Evolutionary conservation across 2,113 vertebrate species (phyloP).

Genomic region (Himantopus leucocephalus): DNA sequence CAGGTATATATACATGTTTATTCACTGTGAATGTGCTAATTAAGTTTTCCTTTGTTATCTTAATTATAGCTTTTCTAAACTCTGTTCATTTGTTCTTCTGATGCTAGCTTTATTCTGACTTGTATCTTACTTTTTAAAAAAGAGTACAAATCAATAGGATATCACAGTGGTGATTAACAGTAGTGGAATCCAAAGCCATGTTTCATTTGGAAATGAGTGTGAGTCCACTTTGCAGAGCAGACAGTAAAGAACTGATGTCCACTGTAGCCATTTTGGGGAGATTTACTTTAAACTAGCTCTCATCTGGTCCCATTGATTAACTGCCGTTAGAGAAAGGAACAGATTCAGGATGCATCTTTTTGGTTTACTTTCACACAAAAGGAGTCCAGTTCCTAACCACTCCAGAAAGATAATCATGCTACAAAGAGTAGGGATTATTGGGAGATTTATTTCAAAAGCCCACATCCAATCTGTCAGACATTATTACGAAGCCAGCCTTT

Average conservation of each 20-base stretch:
- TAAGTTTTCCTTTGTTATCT: background rate
- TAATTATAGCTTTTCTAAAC: background rate
- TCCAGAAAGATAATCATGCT: background rate
- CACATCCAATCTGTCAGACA: background rate
- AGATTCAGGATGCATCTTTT: background rate
- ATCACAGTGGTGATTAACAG: background rate
- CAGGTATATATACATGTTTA: background rate
- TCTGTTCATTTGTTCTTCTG: background rate
- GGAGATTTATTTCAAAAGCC: background rate
- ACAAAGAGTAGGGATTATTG: background rate
- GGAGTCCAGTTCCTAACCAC: background rate
- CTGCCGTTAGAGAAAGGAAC: background rate
- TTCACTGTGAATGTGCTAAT: background rate
- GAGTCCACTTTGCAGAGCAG: background rate
- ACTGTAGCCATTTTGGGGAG: background rate
- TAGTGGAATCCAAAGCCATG: background rate
- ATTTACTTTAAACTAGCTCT: background rate
- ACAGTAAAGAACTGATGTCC: background rate
- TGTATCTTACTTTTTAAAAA: background rate
- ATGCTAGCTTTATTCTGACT: background rate
- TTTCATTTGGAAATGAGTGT: background rate
- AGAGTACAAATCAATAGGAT: accelerated
- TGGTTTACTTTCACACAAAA: background rate
- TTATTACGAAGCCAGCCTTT: background rate
- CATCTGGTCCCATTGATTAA: background rate